Evolutionary conservation across 1,140 invertebrate genomes (phyloP).

Genomic region (Drosophila ohnishii): DNA sequence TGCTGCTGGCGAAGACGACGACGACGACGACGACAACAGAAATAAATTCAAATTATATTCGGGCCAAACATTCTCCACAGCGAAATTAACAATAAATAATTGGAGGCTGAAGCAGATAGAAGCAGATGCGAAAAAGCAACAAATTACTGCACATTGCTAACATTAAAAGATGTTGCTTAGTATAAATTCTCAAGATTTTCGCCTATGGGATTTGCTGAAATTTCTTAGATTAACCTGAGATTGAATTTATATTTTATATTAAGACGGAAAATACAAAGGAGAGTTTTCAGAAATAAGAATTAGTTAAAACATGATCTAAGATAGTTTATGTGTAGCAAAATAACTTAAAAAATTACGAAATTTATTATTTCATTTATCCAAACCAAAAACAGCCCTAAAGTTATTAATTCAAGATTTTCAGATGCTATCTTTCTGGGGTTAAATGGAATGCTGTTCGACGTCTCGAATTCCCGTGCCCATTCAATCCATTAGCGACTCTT

Average conservation of each 20-base stretch:
- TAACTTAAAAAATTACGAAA: background rate
- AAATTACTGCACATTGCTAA: constrained; percentile 22
- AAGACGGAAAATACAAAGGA: background rate
- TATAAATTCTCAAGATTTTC: constrained; percentile 21
- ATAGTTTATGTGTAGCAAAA: background rate
- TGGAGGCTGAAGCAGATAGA: constrained; percentile 10
- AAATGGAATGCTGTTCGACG: constrained; percentile 9
- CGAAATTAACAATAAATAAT: constrained; percentile 34
- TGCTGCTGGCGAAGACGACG: background rate
- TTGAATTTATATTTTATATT: background rate
- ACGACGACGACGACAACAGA: constrained; percentile 37
- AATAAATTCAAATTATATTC: constrained; percentile 65
- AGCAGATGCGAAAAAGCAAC: constrained; percentile 19
- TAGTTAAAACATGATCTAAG: no score
- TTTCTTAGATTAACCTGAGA: background rate
- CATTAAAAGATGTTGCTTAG: background rate
- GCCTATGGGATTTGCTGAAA: background rate
- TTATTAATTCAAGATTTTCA: background rate
- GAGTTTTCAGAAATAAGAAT: background rate
- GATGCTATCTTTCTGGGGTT: background rate
- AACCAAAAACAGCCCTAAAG: background rate
- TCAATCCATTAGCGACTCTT: constrained; percentile 45
- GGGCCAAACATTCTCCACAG: constrained; percentile 18
- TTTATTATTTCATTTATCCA: background rate
- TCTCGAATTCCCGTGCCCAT: constrained; percentile 7